These are phyloP conservation scores for Drosophila pachea DNA, from an alignment of 1,140 invertebrate genomes.

Conservation along the genomic window DNA sequence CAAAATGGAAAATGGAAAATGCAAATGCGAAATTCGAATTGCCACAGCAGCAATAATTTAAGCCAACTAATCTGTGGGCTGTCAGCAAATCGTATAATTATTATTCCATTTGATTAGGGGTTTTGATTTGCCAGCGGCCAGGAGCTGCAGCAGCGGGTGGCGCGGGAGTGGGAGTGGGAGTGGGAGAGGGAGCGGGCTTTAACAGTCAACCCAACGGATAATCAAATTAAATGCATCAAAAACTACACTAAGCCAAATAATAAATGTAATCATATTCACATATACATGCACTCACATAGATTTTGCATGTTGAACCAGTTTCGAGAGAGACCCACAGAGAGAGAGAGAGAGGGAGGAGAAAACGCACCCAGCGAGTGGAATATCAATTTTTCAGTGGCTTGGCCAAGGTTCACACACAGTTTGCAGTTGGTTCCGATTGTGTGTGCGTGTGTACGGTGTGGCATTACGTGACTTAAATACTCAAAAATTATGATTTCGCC, in stretches of 20 bases:
- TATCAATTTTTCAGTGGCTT: constrained; percentile 43
- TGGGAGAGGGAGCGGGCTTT: background rate
- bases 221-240: constrained; percentile 44
- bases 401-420: constrained; percentile 39
- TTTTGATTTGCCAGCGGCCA: constrained; percentile 19
- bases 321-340: constrained; percentile 2
- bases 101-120: constrained; percentile 39
- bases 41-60: constrained; percentile 36
- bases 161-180: background rate
- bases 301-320: constrained; percentile 36
- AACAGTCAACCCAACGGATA: constrained; percentile 28
- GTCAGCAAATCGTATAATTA: constrained; percentile 45
- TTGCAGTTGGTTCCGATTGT: constrained; percentile 31
- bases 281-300: background rate
- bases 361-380: constrained; percentile 17
- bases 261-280: background rate
- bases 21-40: constrained; percentile 2
- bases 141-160: background rate
- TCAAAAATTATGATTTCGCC: constrained; percentile 47
- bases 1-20: too few relatives aligned
- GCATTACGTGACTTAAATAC: constrained; percentile 50
- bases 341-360: background rate
- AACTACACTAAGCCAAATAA: constrained; percentile 14
- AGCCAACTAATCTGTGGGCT: constrained; percentile 34
- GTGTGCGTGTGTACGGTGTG: constrained; percentile 28